These are phyloP conservation scores for Pocillopora damicornis DNA, from an alignment of 64 coral and sea anemone species.

Conservation along the genomic window DNA sequence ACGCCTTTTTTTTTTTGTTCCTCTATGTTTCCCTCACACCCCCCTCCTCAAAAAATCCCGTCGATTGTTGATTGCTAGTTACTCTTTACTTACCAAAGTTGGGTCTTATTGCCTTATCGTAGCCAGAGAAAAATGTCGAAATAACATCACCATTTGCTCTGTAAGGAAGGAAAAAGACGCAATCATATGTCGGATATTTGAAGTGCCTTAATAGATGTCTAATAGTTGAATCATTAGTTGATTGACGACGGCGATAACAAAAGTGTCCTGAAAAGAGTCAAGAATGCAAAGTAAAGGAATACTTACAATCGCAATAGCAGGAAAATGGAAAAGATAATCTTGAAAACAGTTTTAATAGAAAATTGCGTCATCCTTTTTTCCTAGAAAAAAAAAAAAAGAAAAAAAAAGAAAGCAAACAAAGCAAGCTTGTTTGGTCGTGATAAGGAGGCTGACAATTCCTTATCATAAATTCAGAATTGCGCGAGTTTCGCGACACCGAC, in stretches of 20 bases:
- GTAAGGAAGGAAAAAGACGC: not conserved
- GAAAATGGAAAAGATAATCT: not conserved
- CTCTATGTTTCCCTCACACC: too few relatives aligned
- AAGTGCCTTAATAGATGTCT: too few relatives aligned
- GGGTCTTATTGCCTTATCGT: constrained; percentile 5
- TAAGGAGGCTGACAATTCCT: too few relatives aligned
- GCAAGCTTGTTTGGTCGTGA: too few relatives aligned
- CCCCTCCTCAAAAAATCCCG: too few relatives aligned
- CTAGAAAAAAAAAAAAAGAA: not conserved
- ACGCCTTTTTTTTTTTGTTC: too few relatives aligned
- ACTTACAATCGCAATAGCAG: not conserved
- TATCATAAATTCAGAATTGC: too few relatives aligned
- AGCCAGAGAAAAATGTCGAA: not conserved
- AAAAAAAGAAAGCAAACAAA: not conserved
- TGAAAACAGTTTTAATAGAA: not conserved
- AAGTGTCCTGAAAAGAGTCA: not conserved
- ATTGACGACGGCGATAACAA: not conserved
- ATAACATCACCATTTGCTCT: not conserved
- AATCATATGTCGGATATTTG: not conserved
- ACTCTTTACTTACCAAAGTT: not conserved
- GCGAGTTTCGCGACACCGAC: too few relatives aligned
- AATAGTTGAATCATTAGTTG: too few relatives aligned
- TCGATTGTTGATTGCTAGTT: too few relatives aligned
- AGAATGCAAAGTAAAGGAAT: not conserved
- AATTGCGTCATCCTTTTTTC: not conserved